Base-by-base conservation (phyloP, 2,888 invertebrate genomes). In the Eudasyphora cyanicolor region DNA sequence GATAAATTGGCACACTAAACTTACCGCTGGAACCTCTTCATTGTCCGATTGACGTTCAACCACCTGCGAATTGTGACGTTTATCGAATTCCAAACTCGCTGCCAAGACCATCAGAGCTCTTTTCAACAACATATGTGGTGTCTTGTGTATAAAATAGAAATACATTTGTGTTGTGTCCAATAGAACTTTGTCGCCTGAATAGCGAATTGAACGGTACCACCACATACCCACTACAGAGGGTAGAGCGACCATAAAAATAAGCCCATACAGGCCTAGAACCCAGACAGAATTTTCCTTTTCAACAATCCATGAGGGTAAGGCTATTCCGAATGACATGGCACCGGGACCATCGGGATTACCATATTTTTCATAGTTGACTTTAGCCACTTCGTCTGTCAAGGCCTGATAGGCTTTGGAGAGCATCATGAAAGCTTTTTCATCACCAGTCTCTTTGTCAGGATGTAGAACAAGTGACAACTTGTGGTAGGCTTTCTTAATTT, bases 301-400 rank as follows among this genome's bases (percentile, higher is more conserved):
- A 10, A 99, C 98, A 91, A 99, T 98, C 99, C 99, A 99, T 76
- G 99, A 99, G 6, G 99, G 99, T 75, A 99, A 92, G 7, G 99
- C 99, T 91, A 99, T 99, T 80, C 99, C 99, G 94, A 99, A 99
- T 88, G 98, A 98, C 95, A 98, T 99, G 27, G 98, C 99, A 85
- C 98, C 99, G 0, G 99, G 99, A 2, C 99, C 99, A 94, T 99
- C 99, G 0, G 99, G 99, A 93, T 99, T 99, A 24, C 99, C 99
- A 94, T 99, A 98, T 91, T 97, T 97, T 91, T 99, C 98, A 98
- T 98, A 99, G 93, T 99, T 99, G 91, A 96, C 96, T 85, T 97
- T 94, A 1, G 99, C 97, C 91, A 99, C 98, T 86, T 99, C 99
- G 93, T 99, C 98, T 79, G 99, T 99, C 82, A 99, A 93, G 19